Conservation (phyloP, 2,888 invertebrate species). For the Dyspetes luteomarginatus region DNA sequence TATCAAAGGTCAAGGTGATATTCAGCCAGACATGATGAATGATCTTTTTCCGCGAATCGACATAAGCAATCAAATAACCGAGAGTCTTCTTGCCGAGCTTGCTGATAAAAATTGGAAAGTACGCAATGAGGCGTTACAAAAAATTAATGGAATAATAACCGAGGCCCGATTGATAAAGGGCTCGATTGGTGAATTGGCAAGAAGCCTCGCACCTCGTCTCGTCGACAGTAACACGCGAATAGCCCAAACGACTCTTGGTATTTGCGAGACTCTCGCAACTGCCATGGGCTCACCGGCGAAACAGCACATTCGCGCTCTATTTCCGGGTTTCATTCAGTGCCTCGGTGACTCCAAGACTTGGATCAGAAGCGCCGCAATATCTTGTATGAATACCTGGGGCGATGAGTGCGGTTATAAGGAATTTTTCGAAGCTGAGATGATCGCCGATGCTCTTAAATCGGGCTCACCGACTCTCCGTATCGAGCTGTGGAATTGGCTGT, state of each 20-base stretch:
- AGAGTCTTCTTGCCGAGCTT: slow-evolving; percentile 91
- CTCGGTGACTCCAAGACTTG: slow-evolving; percentile 89
- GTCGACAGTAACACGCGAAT: slow-evolving; percentile 97
- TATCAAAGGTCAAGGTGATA: slow-evolving; percentile 84
- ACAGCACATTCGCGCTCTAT: slow-evolving; percentile 90
- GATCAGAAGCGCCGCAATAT: slow-evolving; percentile 91
- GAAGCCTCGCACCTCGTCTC: slow-evolving; percentile 90
- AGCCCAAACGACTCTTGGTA: slow-evolving; percentile 91
- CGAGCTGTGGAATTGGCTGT: slow-evolving; percentile 94
- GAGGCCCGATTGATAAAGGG: slow-evolving; percentile 93
- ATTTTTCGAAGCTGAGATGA: slow-evolving; percentile 95
- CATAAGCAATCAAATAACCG: slow-evolving; percentile 93
- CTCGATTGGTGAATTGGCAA: slow-evolving; percentile 93
- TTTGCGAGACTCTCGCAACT: slow-evolving; percentile 92
- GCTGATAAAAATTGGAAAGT: slow-evolving; percentile 97
- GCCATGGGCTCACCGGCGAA: slow-evolving; percentile 94
- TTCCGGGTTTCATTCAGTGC: slow-evolving; percentile 91
- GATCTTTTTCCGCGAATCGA: slow-evolving; percentile 92
- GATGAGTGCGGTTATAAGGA: slow-evolving; percentile 92
- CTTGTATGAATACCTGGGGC: slow-evolving; percentile 94
- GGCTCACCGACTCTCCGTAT: slow-evolving; percentile 93
- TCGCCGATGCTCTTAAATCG: slow-evolving; percentile 92
- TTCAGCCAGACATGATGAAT: slow-evolving; percentile 82
- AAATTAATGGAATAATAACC: slow-evolving; percentile 88
- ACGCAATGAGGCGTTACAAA: slow-evolving; percentile 84